Evolutionary conservation across 2,797 vertebrate species (phyloP).

Genomic region (Notolabrus celidotus): DNA sequence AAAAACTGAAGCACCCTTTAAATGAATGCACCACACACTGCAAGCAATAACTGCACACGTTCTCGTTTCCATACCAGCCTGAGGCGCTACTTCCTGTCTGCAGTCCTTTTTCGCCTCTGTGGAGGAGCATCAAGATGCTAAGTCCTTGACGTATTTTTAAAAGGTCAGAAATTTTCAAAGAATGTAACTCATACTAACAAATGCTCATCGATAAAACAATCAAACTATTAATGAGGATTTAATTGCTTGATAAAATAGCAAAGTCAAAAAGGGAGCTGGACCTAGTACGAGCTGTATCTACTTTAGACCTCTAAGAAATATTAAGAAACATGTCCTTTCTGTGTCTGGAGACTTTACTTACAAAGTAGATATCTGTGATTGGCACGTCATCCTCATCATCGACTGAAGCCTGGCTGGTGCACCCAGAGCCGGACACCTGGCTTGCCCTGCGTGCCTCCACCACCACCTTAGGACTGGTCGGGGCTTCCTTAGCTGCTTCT

Average conservation of each 20-base stretch:
- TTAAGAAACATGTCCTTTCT: background rate
- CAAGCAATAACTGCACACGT: slow-evolving; percentile 52
- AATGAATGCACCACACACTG: slow-evolving; percentile 51
- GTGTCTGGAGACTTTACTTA: slow-evolving; percentile 80
- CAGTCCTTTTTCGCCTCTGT: slow-evolving; percentile 63
- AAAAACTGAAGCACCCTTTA: slow-evolving; percentile 29
- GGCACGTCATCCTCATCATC: slow-evolving; percentile 93
- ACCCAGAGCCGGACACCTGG: slow-evolving; percentile 92
- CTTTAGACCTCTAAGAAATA: background rate
- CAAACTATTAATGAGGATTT: background rate
- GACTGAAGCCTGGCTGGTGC: slow-evolving; percentile 93
- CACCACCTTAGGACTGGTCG: slow-evolving; percentile 71
- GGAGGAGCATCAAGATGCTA: slow-evolving; percentile 60
- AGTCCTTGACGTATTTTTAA: slow-evolving; percentile 26
- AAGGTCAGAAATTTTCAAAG: background rate
- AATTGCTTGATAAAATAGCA: slow-evolving; percentile 31
- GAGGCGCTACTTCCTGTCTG: slow-evolving; percentile 37
- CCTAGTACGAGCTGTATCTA: slow-evolving; percentile 9
- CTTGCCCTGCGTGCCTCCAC: slow-evolving; percentile 89
- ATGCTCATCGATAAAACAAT: background rate
- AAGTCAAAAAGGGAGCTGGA: slow-evolving; percentile 33
- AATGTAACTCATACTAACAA: background rate
- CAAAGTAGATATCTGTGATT: slow-evolving; percentile 96
- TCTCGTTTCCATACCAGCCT: slow-evolving; percentile 58
- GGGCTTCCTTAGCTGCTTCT: slow-evolving; percentile 39